These are phyloP conservation scores for Julus scandinavius DNA, from an alignment of 2,888 invertebrate genomes.

Conservation along the genomic window DNA sequence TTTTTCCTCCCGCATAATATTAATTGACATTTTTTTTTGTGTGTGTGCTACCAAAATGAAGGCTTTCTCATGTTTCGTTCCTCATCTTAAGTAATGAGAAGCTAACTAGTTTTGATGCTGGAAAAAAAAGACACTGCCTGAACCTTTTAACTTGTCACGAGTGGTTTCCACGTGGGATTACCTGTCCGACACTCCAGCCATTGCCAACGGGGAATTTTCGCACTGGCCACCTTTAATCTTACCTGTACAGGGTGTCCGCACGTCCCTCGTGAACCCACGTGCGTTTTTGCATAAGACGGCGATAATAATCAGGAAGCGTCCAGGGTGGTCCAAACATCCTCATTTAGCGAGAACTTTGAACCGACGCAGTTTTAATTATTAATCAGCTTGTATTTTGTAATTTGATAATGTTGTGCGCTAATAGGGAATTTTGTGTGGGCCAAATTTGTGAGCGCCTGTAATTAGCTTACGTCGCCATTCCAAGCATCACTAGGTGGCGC, in stretches of 20 bases:
- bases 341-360: constrained; percentile 36
- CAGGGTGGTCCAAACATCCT: constrained; percentile 36
- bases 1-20: constrained; percentile 42
- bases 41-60: background rate
- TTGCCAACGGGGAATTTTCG: background rate
- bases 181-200: constrained; percentile 12
- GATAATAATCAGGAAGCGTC: constrained; percentile 36
- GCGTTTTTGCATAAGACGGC: background rate
- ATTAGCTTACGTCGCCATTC: background rate
- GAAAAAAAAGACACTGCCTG: constrained; percentile 10
- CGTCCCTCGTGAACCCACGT: background rate
- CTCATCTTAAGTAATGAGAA: constrained; percentile 31
- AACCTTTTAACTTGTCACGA: constrained; percentile 37
- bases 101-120: constrained; percentile 42
- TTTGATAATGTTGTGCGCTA: constrained; percentile 43
- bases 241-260: background rate
- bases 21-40: constrained; percentile 33
- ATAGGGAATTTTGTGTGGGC: constrained; percentile 33
- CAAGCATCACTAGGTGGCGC: background rate
- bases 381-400: constrained; percentile 39
- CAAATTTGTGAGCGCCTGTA: background rate
- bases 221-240: background rate
- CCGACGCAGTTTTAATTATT: constrained; percentile 42
- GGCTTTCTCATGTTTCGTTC: constrained; percentile 43
- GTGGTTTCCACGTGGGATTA: background rate